Percentiles rank a stretch among this genome's conserved stretches.
Evolutionary conservation across 30 jellyfish, hydroid and myxozoan species (phyloP).

Genomic region (Chrysaora quinquecirrha): DNA sequence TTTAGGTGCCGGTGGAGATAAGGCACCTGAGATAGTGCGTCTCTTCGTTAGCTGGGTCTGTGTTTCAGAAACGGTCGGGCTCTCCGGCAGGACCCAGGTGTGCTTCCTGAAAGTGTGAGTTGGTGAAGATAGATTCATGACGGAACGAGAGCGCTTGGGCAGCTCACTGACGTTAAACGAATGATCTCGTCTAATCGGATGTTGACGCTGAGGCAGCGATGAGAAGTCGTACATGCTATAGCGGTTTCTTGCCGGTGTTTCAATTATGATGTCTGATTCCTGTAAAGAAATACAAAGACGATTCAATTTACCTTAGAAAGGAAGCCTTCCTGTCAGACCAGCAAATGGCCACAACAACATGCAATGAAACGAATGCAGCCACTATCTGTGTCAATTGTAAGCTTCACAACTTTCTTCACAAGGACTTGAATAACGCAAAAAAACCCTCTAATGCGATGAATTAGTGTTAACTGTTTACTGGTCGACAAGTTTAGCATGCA

Average conservation of each 20-base stretch:
- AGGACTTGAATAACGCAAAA: too few species aligned
- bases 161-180: slow-evolving; percentile 29
- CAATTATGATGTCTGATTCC: slow-evolving; percentile 36
- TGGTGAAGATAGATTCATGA: slow-evolving; percentile 35
- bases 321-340: too few species aligned
- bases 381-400: too few species aligned
- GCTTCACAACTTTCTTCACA: too few species aligned
- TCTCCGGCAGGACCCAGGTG: slow-evolving; percentile 79
- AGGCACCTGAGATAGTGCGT: slow-evolving; percentile 55
- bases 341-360: too few species aligned
- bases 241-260: slow-evolving; percentile 26
- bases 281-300: too few species aligned
- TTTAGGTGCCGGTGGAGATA: slow-evolving; percentile 59
- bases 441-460: too few species aligned
- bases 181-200: background rate
- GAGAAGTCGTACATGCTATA: slow-evolving; percentile 35
- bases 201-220: slow-evolving; percentile 3
- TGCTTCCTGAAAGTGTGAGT: slow-evolving; percentile 37
- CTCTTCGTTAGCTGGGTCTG: slow-evolving; percentile 67
- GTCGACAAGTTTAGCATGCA: too few species aligned
- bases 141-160: slow-evolving; percentile 68
- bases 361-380: too few species aligned
- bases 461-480: too few species aligned
- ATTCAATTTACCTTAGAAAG: too few species aligned
- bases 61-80: slow-evolving; percentile 82